Evolutionary conservation across 1,140 invertebrate genomes (phyloP), one percentile per base, ranked within the genome.

Genomic region (Galleria mellonella): DNA sequence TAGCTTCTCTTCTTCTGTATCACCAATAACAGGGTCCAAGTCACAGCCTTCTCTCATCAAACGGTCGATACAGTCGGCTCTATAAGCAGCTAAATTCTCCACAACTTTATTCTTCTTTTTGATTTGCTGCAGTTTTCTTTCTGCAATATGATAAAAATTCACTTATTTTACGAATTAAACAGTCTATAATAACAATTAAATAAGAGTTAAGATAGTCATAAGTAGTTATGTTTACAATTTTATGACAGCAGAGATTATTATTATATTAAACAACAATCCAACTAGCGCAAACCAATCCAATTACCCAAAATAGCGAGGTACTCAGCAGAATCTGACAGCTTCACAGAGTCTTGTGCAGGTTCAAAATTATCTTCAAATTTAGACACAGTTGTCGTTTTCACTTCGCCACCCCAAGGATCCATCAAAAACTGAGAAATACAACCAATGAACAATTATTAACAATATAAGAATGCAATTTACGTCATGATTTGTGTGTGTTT

Each of bases 341-440:
- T 84, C 32, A 68, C 61, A 28, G 39, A 53, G 23, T 54, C 41
- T 12, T 45, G 51, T 5, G 60, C 51, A 7, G 76, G 74, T 42
- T 67, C 64, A 42, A 84, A 84, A 54, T 84, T 68, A 41, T 84
- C 81, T 59, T 84, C 81, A 49, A 84, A 84, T 56, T 70, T 60
- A 9, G 68, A 39, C 11, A 42, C 55, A 43, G 50, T 49, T 28
- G 51, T 50, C 42, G 55, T 53, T 53, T 52, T 46, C 48, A 53
- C 62, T 62, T 72, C 62, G 51, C 55, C 59, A 48, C 81, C 77
- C 81, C 81, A 84, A 64, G 81, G 81, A 84, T 84, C 81, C 81
- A 84, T 84, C 69, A 76, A 83, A 70, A 41, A 55, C 65, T 72
- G 36, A 9, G 62, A 62, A 51, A 27, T 33, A 17, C 5, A 43